phyloP scores from a whole-genome alignment of 1,140 invertebrate genomes.

The Drosophila micromelanica region DNA sequence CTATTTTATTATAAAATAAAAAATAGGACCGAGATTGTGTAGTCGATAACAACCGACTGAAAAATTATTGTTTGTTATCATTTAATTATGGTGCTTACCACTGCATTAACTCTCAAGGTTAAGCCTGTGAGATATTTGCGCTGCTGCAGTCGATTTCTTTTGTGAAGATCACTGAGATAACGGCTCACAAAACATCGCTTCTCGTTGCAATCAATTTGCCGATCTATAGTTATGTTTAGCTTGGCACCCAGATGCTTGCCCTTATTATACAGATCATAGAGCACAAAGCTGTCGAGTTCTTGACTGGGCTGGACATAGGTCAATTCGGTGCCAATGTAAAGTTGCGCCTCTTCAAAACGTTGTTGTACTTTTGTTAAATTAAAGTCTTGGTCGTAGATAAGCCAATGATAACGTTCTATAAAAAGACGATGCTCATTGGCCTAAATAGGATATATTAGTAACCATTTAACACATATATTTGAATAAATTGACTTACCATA shows the following conservation, averaged over 20 bases:
- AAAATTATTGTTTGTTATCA: no score
- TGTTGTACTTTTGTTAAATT: constrained; percentile 24
- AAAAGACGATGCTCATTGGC: constrained; percentile 37
- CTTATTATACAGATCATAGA: constrained; percentile 78
- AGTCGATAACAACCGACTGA: no score
- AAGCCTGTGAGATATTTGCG: constrained; percentile 59
- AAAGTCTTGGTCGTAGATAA: constrained; percentile 52
- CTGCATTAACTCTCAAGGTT: constrained; percentile 53
- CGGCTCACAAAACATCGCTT: constrained; percentile 34
- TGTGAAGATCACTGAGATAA: constrained; percentile 65
- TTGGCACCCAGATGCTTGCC: constrained; percentile 57
- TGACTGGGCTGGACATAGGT: constrained; percentile 40
- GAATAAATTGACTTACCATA: constrained; percentile 30
- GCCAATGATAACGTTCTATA: constrained; percentile 62
- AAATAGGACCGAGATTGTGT: no score
- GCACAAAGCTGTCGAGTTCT: constrained; percentile 11
- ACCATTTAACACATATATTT: background rate
- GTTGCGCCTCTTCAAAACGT: constrained; percentile 41
- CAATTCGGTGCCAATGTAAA: constrained; percentile 58
- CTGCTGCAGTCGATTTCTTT: constrained; percentile 53
- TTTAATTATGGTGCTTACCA: constrained; percentile 33
- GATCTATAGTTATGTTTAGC: constrained; percentile 70
- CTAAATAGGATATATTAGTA: constrained; percentile 17
- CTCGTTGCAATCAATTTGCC: constrained; percentile 51
- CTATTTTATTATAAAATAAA: no score